Evolutionary conservation across 2,797 vertebrate species (phyloP), one percentile per base, ranked within the genome.

Genomic region (Pseudochirops cupreus): DNA sequence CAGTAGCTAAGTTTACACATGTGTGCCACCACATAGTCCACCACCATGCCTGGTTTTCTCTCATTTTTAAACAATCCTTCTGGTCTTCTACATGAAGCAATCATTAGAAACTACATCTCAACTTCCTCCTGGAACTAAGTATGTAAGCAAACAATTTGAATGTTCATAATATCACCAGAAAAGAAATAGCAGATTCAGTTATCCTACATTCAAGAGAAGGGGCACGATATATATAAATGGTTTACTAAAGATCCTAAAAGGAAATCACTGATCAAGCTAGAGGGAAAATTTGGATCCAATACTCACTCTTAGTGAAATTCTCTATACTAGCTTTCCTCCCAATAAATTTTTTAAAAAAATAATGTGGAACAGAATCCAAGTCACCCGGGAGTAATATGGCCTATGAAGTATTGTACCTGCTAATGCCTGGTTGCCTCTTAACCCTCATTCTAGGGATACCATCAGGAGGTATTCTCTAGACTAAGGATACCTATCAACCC

Each of bases 51-150:
- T 90, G 11, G 4, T 16, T 29, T 52, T 90, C 39, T 54, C 4
- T 39, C 21, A 54, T 33, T 90, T 90, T 82, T 21, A 82, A 82
- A 46, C 67, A 46, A 24, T 82, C n/a, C 2, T 82, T 74, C 67
- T 74, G 67, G 18, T 91, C 46, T 21, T 93, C 54, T n/a, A 91
- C 33, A 12, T 33, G 91, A 12, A 91, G 1, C 4, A 1, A 4
- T 14, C 26, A 91, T 46, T 50, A 26, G 58, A 21, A 14, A 29
- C 56, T 26, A 28, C 90, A 29, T 92, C 74, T 95, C 10, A 58
- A 24, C 93, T 96, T 82, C 92, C 92, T 94, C 31, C 28, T 90
- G 56, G 5, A 95, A 56, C 33, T 67, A 5, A 91, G 24, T 50
- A 39, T 56, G 1, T 55, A 58, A n/a, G 94, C 46, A 56, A 56